Conservation (phyloP, 1,140 invertebrate genomes). For the Ruditapes philippinarum region DNA sequence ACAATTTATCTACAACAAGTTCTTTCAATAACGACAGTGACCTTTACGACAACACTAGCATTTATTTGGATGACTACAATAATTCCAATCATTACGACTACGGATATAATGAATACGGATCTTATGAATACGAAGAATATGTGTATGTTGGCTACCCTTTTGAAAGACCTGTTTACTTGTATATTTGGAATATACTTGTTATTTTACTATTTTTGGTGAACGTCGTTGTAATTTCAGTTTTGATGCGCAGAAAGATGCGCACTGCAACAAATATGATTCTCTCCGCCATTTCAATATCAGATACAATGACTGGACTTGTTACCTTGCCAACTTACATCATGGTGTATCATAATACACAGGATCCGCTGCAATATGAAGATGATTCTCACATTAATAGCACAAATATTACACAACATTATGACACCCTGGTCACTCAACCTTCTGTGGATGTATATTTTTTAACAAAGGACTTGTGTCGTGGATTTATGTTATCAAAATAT, state of each 20-base stretch:
- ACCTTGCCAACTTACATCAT: constrained; percentile 53
- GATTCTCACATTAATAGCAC: background rate
- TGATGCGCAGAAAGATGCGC: constrained; percentile 46
- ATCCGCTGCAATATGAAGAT: background rate
- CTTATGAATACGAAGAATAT: background rate
- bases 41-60: too few species aligned
- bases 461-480: background rate
- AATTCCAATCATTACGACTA: constrained; percentile 2
- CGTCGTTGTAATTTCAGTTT: background rate
- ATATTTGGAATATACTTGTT: constrained; percentile 37
- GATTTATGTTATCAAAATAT: constrained; percentile 60
- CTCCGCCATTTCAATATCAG: constrained; percentile 40
- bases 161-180: constrained; percentile 31
- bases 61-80: background rate
- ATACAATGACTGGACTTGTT: constrained; percentile 47
- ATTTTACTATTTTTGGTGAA: constrained; percentile 15
- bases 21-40: background rate
- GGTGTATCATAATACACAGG: background rate
- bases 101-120: background rate
- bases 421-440: background rate
- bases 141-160: constrained; percentile 12
- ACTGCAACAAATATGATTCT: constrained; percentile 49
- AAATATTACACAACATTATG: background rate
- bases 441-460: background rate
- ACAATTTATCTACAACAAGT: too few species aligned